Evolutionary conservation across 2,888 invertebrate genomes (phyloP).

Genomic region (Noctua janthe): DNA sequence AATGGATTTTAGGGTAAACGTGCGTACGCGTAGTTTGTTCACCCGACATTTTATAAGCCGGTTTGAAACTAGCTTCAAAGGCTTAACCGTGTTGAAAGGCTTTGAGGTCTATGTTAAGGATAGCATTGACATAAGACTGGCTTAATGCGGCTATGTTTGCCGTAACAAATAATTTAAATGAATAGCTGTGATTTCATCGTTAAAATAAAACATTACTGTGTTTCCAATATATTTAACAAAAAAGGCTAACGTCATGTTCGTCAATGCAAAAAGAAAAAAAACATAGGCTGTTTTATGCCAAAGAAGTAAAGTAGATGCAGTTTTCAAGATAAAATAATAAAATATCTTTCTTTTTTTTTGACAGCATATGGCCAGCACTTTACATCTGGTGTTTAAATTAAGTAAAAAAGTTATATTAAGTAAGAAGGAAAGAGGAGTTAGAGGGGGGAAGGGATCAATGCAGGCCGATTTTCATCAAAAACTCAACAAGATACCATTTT

Average conservation of each 20-base stretch:
- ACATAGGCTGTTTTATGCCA: not conserved
- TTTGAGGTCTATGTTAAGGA: slow-evolving; percentile 41
- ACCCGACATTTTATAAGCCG: slow-evolving; percentile 27
- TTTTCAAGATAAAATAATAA: not conserved
- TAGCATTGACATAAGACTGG: not conserved
- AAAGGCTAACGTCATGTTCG: too few relatives aligned
- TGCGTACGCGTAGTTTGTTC: slow-evolving; percentile 28
- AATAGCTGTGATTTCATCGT: too few relatives aligned
- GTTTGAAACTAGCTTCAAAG: slow-evolving; percentile 29
- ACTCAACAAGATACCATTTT: not conserved
- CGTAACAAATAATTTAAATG: not conserved
- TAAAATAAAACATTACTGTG: too few relatives aligned
- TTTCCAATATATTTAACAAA: not conserved
- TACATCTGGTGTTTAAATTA: not conserved
- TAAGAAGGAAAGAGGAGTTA: not conserved
- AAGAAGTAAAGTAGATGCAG: not conserved
- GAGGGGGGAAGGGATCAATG: too few relatives aligned
- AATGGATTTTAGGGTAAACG: slow-evolving; percentile 22
- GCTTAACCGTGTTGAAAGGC: not conserved
- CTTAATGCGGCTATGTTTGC: not conserved
- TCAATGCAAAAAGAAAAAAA: not conserved
- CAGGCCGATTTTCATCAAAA: not conserved
- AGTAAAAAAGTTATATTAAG: not conserved
- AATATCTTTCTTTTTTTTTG: not conserved
- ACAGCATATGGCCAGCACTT: not conserved